These are phyloP conservation scores for Pangasius larnaudii DNA, from an alignment of 2,797 vertebrate species.

Conservation along the genomic window DNA sequence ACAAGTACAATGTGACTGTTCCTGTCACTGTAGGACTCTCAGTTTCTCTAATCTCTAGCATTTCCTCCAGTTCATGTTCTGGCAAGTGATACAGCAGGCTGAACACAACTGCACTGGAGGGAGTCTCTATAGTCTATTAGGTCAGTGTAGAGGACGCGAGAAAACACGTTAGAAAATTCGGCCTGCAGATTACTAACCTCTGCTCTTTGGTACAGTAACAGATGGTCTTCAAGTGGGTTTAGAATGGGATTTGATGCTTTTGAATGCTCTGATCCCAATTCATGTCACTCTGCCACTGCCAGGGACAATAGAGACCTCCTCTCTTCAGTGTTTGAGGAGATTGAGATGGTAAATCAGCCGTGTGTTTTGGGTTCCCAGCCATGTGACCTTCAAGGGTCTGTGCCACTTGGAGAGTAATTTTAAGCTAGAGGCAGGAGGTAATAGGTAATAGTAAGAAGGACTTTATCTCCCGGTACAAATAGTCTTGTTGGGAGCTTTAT, in stretches of 20 bases:
- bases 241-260: slow-evolving; percentile 1
- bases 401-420: background rate
- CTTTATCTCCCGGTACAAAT: background rate
- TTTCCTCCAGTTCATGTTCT: background rate
- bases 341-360: background rate
- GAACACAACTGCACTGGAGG: background rate
- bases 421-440: background rate
- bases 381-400: background rate
- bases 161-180: background rate
- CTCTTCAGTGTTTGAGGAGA: background rate
- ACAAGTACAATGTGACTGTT: background rate
- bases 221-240: background rate
- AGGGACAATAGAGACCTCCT: background rate
- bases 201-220: background rate
- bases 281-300: background rate
- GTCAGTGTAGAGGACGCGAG: background rate
- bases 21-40: background rate
- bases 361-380: background rate
- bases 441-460: background rate
- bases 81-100: background rate
- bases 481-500: background rate
- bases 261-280: background rate
- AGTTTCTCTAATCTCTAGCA: background rate
- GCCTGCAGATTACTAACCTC: background rate
- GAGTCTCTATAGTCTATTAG: background rate